Evolutionary conservation across 2,888 invertebrate genomes (phyloP).

Genomic region (Latrodectus hesperus): DNA sequence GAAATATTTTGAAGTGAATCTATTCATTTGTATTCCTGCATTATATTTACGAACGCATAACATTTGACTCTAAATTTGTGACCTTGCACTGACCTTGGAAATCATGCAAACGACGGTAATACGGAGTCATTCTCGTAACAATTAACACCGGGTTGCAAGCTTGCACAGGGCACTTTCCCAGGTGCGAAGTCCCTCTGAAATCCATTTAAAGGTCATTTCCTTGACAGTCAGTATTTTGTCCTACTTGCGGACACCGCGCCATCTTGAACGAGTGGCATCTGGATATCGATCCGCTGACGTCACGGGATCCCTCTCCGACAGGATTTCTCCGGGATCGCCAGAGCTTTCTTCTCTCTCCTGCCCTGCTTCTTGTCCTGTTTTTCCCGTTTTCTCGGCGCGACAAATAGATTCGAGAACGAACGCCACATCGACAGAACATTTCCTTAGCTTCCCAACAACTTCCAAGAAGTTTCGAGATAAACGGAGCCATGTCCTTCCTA

Average conservation of each 20-base stretch:
- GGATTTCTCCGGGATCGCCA: constrained; percentile 8
- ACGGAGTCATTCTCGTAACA: too few species aligned
- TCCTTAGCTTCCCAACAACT: neutral
- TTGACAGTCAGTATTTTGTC: neutral
- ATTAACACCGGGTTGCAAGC: too few species aligned
- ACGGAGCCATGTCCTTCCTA: neutral
- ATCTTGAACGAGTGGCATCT: constrained; percentile 44
- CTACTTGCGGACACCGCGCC: constrained; percentile 47
- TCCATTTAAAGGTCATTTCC: constrained; percentile 49
- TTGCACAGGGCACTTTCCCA: too few species aligned
- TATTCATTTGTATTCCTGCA: too few species aligned
- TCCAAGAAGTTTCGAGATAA: neutral
- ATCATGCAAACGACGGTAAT: too few species aligned
- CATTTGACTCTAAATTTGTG: too few species aligned
- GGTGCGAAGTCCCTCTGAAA: neutral
- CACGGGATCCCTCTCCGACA: constrained; percentile 4
- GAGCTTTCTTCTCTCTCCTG: constrained; percentile 9
- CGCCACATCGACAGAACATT: neutral
- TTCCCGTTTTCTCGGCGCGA: neutral
- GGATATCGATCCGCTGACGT: constrained; percentile 63
- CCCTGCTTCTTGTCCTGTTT: constrained; percentile 8
- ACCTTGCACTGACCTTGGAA: too few species aligned
- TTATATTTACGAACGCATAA: too few species aligned
- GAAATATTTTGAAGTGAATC: too few species aligned
- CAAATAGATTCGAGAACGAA: neutral